These are phyloP conservation scores for Ariolimax columbianus DNA, from an alignment of 2,888 invertebrate genomes.

Conservation along the genomic window DNA sequence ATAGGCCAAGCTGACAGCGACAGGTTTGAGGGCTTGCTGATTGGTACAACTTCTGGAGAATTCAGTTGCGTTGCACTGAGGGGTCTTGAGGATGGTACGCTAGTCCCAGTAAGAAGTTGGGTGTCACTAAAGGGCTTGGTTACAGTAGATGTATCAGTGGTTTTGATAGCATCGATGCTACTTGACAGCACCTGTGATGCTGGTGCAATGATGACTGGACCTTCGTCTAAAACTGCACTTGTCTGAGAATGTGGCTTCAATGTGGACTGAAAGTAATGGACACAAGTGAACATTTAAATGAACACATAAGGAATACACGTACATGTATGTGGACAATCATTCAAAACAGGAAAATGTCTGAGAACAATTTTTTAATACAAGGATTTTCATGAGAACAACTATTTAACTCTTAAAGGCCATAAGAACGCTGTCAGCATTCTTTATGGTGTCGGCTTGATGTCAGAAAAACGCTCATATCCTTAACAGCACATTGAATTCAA, in stretches of 20 bases:
- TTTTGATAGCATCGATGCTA: not conserved
- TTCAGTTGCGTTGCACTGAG: conserved; percentile 34
- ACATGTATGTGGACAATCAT: no score
- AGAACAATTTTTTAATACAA: no score
- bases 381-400: no score
- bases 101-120: not conserved
- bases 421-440: no score
- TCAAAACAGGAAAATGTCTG: no score
- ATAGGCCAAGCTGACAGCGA: no score
- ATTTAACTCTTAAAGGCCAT: no score
- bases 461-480: no score
- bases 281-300: not conserved
- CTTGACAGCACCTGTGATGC: not conserved
- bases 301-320: no score
- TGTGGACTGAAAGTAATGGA: not conserved
- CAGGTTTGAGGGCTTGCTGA: not conserved
- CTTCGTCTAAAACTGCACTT: conserved; percentile 20
- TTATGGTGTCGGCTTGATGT: no score
- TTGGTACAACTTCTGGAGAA: not conserved
- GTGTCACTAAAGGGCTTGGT: not conserved
- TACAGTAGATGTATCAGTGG: not conserved
- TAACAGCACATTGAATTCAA: no score
- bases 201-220: conserved; percentile 37
- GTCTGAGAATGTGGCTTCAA: not conserved
- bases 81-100: no score